Percentiles rank a stretch among this genome's conserved stretches.
These are phyloP conservation scores for Andrena haemorrhoa DNA, from an alignment of 2,888 invertebrate genomes.

Conservation along the genomic window DNA sequence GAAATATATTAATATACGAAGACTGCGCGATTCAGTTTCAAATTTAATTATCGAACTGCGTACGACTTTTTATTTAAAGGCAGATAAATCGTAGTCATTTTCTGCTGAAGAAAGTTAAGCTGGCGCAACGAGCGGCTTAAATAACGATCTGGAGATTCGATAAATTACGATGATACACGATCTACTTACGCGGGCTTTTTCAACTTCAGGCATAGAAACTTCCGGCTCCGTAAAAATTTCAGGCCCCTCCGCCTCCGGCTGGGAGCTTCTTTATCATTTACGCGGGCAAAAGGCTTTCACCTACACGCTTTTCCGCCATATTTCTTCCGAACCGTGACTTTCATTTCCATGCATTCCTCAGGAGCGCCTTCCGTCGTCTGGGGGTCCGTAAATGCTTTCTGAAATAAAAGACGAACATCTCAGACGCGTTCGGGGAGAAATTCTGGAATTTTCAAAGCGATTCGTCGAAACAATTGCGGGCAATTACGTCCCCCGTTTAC, in stretches of 20 bases:
- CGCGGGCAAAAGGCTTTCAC: conserved; percentile 47
- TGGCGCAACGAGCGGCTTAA: neutral
- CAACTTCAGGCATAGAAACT: neutral
- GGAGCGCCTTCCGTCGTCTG: neutral
- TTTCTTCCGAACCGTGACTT: conserved; percentile 48
- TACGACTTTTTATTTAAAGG: neutral
- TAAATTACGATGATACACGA: conserved; percentile 11
- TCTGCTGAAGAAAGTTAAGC: neutral
- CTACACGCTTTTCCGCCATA: conserved; percentile 23
- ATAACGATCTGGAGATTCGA: conserved; percentile 8
- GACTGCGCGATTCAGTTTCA: neutral
- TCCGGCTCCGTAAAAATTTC: conserved; percentile 33
- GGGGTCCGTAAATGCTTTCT: conserved; percentile 30
- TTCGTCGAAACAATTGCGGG: no score
- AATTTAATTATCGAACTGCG: neutral
- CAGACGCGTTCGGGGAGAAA: neutral
- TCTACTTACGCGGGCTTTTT: conserved; percentile 11
- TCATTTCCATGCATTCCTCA: conserved; percentile 49
- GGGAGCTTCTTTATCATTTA: conserved; percentile 55
- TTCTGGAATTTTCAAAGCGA: neutral
- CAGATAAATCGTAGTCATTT: neutral
- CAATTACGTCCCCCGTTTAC: neutral
- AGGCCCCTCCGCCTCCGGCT: neutral
- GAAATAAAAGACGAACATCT: conserved; percentile 19
- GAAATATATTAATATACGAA: neutral